Evolutionary conservation across 1,140 invertebrate species (phyloP).

Genomic region (Popillia japonica): DNA sequence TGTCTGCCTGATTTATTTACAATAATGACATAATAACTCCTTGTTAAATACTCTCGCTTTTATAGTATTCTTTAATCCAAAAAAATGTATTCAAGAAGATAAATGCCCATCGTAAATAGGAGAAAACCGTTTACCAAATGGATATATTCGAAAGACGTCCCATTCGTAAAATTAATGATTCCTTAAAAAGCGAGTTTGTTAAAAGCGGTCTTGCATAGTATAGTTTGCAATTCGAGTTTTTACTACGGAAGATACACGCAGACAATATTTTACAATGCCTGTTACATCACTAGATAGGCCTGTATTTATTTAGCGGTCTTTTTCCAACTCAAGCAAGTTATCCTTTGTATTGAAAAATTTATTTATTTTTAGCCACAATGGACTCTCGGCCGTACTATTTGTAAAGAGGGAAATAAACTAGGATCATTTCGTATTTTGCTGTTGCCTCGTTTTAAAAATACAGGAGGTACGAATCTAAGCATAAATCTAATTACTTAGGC

Average conservation of each 20-base stretch:
- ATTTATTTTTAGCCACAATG: conserved; percentile 32
- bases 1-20: too few relatives aligned
- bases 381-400: neutral
- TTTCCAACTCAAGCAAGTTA: neutral
- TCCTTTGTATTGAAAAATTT: conserved; percentile 32
- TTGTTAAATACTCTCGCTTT: too few relatives aligned
- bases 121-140: neutral
- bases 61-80: too few relatives aligned
- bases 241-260: neutral
- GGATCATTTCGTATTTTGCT: too few relatives aligned
- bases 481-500: too few relatives aligned
- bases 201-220: neutral
- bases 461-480: too few relatives aligned
- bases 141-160: neutral
- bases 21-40: too few relatives aligned
- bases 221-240: neutral
- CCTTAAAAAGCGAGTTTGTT: conserved; percentile 3
- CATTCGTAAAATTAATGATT: neutral
- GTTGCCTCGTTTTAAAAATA: too few relatives aligned
- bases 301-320: neutral
- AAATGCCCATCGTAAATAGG: too few relatives aligned
- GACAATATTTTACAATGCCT: conserved; percentile 4
- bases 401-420: neutral
- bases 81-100: too few relatives aligned
- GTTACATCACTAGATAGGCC: neutral